These are phyloP conservation scores for Geococcyx californianus DNA, from an alignment of 2,113 vertebrate genomes.

Conservation along the genomic window DNA sequence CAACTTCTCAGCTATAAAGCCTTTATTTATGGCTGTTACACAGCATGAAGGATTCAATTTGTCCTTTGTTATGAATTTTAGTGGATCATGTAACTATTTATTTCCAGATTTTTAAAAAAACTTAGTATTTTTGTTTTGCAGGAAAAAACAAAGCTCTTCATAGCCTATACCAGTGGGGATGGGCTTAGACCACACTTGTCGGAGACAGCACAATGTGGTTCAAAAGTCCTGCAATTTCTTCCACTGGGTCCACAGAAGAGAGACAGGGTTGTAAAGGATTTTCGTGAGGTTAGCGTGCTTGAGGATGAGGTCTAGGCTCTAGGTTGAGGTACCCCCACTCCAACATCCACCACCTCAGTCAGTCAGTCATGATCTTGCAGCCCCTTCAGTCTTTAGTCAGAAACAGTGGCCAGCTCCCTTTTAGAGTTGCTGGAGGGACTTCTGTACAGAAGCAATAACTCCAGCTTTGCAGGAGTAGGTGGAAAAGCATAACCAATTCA, in stretches of 20 bases:
- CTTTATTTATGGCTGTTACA: slow-evolving; percentile 66
- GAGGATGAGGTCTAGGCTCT: neutral
- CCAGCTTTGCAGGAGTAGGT: neutral
- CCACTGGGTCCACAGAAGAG: neutral
- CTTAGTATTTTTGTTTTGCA: neutral
- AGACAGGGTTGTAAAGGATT: neutral
- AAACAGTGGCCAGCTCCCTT: neutral
- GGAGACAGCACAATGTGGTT: neutral
- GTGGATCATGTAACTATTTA: slow-evolving; percentile 64
- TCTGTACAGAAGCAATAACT: neutral
- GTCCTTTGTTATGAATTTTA: slow-evolving; percentile 62
- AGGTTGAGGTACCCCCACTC: neutral
- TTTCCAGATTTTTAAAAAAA: slow-evolving; percentile 2
- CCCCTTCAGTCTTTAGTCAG: neutral
- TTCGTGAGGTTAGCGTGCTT: neutral
- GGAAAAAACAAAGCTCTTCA: neutral
- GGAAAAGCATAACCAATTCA: neutral
- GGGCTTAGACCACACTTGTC: neutral
- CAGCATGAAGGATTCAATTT: slow-evolving; percentile 68
- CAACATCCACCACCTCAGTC: neutral
- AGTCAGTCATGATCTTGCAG: neutral
- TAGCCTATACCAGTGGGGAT: neutral
- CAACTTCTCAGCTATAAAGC: slow-evolving; percentile 60
- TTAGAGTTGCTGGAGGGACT: neutral
- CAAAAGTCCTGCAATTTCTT: neutral